Evolutionary conservation across 2,113 vertebrate species (phyloP).

Genomic region (Thalassarche chlororhynchos): DNA sequence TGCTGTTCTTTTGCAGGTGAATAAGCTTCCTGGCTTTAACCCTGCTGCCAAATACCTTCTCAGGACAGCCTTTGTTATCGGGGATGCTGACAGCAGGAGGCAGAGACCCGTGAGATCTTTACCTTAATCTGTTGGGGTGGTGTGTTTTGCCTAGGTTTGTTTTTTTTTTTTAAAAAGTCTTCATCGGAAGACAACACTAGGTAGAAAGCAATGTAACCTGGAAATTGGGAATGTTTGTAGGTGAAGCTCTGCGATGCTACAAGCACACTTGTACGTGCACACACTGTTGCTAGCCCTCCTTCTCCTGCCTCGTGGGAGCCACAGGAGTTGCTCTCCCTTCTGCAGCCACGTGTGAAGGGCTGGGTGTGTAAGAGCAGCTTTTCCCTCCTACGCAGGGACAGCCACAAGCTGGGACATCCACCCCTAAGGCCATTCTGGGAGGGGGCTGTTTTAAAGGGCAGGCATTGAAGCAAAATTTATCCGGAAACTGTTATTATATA

Average conservation of each 20-base stretch:
- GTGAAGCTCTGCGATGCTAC: not conserved
- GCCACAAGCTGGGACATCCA: not conserved
- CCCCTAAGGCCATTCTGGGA: not conserved
- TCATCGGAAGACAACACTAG: rapidly evolving
- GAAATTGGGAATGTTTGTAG: not conserved
- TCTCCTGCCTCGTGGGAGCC: not conserved
- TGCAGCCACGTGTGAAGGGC: not conserved
- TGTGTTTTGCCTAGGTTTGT: not conserved
- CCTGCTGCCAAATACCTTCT: not conserved
- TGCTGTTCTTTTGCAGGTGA: not conserved
- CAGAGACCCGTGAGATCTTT: not conserved
- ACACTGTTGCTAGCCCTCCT: not conserved
- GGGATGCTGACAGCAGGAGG: not conserved
- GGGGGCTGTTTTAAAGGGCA: not conserved
- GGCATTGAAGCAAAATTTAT: no score
- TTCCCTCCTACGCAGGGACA: not conserved
- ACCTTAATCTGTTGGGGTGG: not conserved
- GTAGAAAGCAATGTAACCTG: not conserved
- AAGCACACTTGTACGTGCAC: rapidly evolving
- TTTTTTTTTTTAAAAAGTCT: not conserved
- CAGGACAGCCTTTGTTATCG: not conserved
- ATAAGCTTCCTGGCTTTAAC: not conserved
- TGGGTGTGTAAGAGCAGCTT: not conserved
- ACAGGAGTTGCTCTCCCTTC: not conserved
- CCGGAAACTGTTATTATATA: rapidly evolving